Conservation (phyloP, 2,113 vertebrate genomes). For the Chionomys nivalis region DNA sequence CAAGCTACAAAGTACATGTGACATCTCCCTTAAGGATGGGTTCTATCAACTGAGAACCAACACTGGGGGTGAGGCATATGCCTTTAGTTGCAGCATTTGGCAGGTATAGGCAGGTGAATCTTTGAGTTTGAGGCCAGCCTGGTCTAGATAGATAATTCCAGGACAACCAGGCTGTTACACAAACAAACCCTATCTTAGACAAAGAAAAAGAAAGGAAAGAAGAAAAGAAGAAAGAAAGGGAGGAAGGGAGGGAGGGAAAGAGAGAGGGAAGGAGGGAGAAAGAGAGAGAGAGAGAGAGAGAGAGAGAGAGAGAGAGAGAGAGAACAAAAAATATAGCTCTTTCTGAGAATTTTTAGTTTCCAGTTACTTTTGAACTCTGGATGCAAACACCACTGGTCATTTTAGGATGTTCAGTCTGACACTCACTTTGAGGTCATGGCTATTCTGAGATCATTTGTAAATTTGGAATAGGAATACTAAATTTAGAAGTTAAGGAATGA, state of each 20-base stretch:
- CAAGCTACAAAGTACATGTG: background rate
- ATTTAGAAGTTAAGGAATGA: slow-evolving; percentile 21
- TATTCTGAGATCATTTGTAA: slow-evolving; percentile 36
- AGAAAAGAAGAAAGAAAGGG: background rate
- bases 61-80: too few species aligned
- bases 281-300: too few species aligned
- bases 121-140: background rate
- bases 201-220: background rate
- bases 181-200: background rate
- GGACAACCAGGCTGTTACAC: background rate
- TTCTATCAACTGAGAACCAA: background rate
- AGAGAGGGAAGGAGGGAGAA: too few species aligned
- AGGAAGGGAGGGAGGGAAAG: background rate
- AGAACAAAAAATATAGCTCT: background rate
- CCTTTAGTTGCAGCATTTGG: background rate
- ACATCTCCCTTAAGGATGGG: background rate
- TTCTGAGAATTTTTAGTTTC: background rate
- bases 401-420: slow-evolving; percentile 34
- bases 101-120: background rate
- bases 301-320: accelerated
- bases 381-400: background rate
- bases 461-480: slow-evolving; percentile 17
- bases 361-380: slow-evolving; percentile 53
- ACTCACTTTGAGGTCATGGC: background rate
- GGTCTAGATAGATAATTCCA: background rate